These are phyloP conservation scores for Agrochola circellaris DNA, from an alignment of 2,888 invertebrate genomes.

Conservation along the genomic window DNA sequence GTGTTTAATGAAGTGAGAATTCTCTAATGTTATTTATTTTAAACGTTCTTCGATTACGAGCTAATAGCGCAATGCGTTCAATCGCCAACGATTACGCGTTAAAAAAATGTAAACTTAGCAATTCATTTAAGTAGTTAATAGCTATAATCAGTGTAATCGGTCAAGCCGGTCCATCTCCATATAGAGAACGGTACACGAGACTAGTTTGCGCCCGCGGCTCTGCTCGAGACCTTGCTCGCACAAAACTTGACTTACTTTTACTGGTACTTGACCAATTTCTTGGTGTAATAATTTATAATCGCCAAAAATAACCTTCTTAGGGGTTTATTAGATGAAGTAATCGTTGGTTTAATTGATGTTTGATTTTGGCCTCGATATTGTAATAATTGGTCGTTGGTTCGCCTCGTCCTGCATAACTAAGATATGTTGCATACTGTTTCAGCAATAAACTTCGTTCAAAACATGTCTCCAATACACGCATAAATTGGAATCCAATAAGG, in stretches of 20 bases:
- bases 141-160: slow-evolving; percentile 69
- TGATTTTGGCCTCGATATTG: slow-evolving; percentile 46
- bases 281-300: slow-evolving; percentile 63
- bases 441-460: slow-evolving; percentile 1
- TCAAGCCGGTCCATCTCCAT: slow-evolving; percentile 69
- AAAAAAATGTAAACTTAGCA: slow-evolving; percentile 75
- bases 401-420: slow-evolving; percentile 39
- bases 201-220: slow-evolving; percentile 59
- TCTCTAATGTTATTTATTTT: slow-evolving; percentile 62
- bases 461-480: slow-evolving; percentile 9
- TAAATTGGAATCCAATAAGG: slow-evolving; percentile 27
- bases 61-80: slow-evolving; percentile 71
- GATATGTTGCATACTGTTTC: not conserved
- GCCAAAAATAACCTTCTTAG: slow-evolving; percentile 65
- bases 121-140: slow-evolving; percentile 78
- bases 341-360: slow-evolving; percentile 46
- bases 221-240: slow-evolving; percentile 58
- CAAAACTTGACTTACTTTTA: slow-evolving; percentile 68
- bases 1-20: slow-evolving; percentile 65
- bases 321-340: slow-evolving; percentile 65
- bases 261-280: slow-evolving; percentile 63
- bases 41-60: slow-evolving; percentile 37
- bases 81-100: slow-evolving; percentile 73
- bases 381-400: slow-evolving; percentile 18
- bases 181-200: slow-evolving; percentile 63